phyloP scores from a whole-genome alignment of 2,797 vertebrate species.

The Myripristis jacobus region DNA sequence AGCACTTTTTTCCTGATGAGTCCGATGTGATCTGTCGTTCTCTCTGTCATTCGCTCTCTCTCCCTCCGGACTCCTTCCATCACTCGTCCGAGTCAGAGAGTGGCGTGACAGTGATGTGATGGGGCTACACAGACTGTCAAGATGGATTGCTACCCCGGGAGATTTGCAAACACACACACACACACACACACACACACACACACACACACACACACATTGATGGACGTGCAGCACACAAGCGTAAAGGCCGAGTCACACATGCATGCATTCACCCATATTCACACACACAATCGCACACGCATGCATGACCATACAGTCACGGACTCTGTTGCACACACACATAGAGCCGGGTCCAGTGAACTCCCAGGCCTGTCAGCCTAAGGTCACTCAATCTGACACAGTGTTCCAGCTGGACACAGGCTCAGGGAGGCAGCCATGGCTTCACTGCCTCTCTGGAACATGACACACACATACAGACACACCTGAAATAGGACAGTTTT shows the following conservation, averaged over 20 bases:
- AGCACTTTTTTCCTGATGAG: slow-evolving; percentile 73
- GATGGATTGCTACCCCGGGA: slow-evolving; percentile 77
- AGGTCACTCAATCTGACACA: slow-evolving; percentile 81
- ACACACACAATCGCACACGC: slow-evolving; percentile 68
- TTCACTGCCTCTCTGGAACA: slow-evolving; percentile 55
- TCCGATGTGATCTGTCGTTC: slow-evolving; percentile 72
- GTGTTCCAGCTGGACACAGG: slow-evolving; percentile 76
- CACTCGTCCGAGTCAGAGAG: slow-evolving; percentile 71
- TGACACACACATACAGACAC: slow-evolving; percentile 40
- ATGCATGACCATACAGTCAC: slow-evolving; percentile 72
- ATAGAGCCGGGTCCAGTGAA: slow-evolving; percentile 69
- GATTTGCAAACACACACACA: slow-evolving; percentile 48
- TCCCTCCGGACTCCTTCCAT: slow-evolving; percentile 75
- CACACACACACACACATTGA: slow-evolving; percentile 20
- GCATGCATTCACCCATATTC: slow-evolving; percentile 67
- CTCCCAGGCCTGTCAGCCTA: slow-evolving; percentile 77
- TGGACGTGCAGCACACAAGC: slow-evolving; percentile 50
- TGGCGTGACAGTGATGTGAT: slow-evolving; percentile 81
- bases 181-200: slow-evolving; percentile 6
- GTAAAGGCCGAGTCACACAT: slow-evolving; percentile 48
- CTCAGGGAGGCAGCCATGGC: slow-evolving; percentile 63
- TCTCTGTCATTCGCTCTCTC: slow-evolving; percentile 65
- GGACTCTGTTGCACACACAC: slow-evolving; percentile 41
- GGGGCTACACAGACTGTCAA: slow-evolving; percentile 80
- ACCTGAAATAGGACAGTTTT: slow-evolving; percentile 29